Evolutionary conservation across 2,888 invertebrate genomes (phyloP).

Genomic region (Drosophila melanocephala): DNA sequence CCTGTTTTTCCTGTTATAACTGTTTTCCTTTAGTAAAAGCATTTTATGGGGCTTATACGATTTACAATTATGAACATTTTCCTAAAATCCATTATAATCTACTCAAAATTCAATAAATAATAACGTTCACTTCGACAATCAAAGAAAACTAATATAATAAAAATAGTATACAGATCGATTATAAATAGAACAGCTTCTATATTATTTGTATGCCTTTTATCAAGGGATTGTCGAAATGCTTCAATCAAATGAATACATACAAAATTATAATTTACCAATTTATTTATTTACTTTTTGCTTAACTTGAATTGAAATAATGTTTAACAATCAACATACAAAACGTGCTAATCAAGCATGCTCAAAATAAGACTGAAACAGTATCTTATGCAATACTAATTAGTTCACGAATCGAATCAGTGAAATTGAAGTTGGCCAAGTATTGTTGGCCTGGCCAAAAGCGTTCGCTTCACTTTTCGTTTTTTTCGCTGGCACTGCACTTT

Average conservation of each 20-base stretch:
- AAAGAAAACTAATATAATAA: not conserved
- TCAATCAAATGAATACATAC: not conserved
- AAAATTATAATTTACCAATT: not conserved
- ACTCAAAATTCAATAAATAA: not conserved
- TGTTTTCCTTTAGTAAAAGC: not conserved
- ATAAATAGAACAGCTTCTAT: not conserved
- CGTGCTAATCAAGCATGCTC: not conserved
- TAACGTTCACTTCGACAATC: not conserved
- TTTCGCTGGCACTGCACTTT: constrained; percentile 57
- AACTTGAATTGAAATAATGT: not conserved
- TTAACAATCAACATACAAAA: not conserved
- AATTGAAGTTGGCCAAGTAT: constrained; percentile 14
- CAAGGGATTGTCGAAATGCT: not conserved
- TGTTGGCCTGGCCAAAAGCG: constrained; percentile 24
- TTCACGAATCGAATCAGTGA: not conserved
- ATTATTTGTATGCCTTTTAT: not conserved
- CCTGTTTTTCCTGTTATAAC: too few species aligned
- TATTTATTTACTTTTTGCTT: not conserved
- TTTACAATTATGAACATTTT: not conserved
- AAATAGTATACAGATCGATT: not conserved
- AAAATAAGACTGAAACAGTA: not conserved
- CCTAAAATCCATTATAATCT: not conserved
- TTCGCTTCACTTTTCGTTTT: constrained; percentile 41
- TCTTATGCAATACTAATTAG: not conserved
- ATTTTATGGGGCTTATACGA: not conserved